phyloP scores from a whole-genome alignment of 2,797 vertebrate genomes.

The Amazona finschi region DNA sequence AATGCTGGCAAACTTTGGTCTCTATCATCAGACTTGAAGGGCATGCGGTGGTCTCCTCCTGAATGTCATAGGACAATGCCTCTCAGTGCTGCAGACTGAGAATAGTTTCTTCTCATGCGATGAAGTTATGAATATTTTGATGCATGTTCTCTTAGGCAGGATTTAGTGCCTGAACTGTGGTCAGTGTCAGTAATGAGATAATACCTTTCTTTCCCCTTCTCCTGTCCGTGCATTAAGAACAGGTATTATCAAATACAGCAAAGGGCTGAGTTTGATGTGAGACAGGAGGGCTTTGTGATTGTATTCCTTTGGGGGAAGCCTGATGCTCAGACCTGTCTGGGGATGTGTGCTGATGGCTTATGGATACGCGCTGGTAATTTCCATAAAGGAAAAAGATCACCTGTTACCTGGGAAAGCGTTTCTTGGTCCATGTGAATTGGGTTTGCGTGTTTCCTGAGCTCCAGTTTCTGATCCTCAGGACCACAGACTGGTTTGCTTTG shows the following conservation, averaged over 20 bases:
- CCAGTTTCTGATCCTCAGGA: background rate
- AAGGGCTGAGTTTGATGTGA: background rate
- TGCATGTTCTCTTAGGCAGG: background rate
- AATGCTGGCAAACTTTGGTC: background rate
- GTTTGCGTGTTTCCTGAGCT: background rate
- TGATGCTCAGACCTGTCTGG: background rate
- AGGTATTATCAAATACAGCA: background rate
- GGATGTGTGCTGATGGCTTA: background rate
- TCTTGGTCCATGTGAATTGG: background rate
- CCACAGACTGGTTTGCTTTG: background rate
- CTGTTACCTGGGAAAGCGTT: background rate
- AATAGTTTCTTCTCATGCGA: background rate
- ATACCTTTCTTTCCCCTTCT: background rate
- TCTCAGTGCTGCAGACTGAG: background rate
- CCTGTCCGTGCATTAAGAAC: constrained; percentile 29
- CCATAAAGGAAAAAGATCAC: background rate
- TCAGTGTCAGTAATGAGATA: background rate
- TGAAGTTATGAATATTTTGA: constrained; percentile 31
- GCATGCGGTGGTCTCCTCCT: background rate
- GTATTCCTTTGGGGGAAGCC: background rate
- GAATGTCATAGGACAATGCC: background rate
- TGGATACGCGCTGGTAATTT: background rate
- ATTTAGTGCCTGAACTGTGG: constrained; percentile 13
- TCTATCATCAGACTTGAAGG: background rate
- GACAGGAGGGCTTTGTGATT: background rate